A percentile compares a stretch with the other conserved stretches of the same genome.
These are phyloP conservation scores for Apamea anceps DNA, from an alignment of 2,888 invertebrate genomes.

Conservation along the genomic window DNA sequence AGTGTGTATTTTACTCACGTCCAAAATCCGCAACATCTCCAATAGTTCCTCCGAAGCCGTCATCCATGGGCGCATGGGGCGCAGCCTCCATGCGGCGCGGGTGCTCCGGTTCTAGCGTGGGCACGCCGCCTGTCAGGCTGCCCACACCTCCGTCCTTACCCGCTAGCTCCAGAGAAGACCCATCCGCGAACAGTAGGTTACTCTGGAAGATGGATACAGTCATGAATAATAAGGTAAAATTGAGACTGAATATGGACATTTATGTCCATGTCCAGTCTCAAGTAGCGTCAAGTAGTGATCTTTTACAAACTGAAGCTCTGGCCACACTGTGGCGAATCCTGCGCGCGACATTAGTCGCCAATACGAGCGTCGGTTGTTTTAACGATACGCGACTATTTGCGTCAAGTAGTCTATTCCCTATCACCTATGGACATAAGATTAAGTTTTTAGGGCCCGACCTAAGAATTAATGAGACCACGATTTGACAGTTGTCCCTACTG, in stretches of 20 bases:
- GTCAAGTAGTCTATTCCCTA: not conserved
- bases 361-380: not conserved
- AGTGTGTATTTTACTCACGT: slow-evolving; percentile 85
- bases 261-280: too few relatives aligned
- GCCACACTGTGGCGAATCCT: not conserved
- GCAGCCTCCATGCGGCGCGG: slow-evolving; percentile 92
- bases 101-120: slow-evolving; percentile 84
- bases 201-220: slow-evolving; percentile 84
- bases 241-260: too few relatives aligned
- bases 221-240: slow-evolving; percentile 1
- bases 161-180: slow-evolving; percentile 91
- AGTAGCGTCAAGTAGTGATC: not conserved
- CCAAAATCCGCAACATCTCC: slow-evolving; percentile 96
- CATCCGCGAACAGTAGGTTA: slow-evolving; percentile 94
- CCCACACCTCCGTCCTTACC: slow-evolving; percentile 75
- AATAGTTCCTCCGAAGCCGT: slow-evolving; percentile 96
- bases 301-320: not conserved
- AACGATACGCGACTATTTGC: not conserved
- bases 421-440: not conserved
- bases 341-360: too few relatives aligned
- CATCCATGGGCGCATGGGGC: slow-evolving; percentile 93
- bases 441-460: not conserved
- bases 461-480: not conserved
- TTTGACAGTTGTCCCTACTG: not conserved
- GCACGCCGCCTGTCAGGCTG: slow-evolving; percentile 88